These are phyloP conservation scores for Elaphurus davidianus DNA, from an alignment of 2,113 vertebrate genomes.

Conservation along the genomic window DNA sequence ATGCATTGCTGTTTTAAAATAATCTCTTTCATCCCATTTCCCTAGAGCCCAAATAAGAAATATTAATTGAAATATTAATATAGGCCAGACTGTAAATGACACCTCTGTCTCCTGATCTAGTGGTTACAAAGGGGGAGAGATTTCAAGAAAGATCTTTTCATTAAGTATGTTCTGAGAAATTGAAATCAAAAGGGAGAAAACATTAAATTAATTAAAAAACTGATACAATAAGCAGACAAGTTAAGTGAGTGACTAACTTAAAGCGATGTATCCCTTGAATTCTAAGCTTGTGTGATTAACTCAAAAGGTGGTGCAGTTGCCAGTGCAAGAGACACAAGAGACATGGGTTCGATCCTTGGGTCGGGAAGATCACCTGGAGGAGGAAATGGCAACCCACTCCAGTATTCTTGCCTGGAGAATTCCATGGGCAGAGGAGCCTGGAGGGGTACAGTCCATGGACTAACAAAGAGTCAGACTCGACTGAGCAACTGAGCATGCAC, in stretches of 20 bases:
- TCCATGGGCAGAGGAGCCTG: not conserved
- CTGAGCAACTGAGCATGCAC: not conserved
- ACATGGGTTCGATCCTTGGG: not conserved
- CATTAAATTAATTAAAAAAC: not conserved
- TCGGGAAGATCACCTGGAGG: not conserved
- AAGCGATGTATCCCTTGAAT: not conserved
- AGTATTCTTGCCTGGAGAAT: not conserved
- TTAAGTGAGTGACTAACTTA: not conserved
- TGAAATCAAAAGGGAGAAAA: not conserved
- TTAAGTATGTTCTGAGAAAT: not conserved
- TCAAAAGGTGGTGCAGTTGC: not conserved
- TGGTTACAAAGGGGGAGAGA: not conserved
- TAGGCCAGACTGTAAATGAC: not conserved
- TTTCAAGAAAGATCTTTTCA: not conserved
- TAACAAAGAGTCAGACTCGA: not conserved
- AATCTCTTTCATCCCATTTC: not conserved
- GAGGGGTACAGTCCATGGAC: accelerated
- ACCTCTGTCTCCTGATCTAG: not conserved
- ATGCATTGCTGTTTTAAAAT: not conserved
- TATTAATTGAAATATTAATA: not conserved
- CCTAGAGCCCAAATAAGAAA: not conserved
- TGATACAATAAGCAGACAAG: not conserved
- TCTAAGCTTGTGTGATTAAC: not conserved
- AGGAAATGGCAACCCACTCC: not conserved
- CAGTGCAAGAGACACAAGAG: not conserved